Base-by-base conservation (phyloP, 1,140 invertebrate genomes). In the Scaptodrosophila lebanonensis region DNA sequence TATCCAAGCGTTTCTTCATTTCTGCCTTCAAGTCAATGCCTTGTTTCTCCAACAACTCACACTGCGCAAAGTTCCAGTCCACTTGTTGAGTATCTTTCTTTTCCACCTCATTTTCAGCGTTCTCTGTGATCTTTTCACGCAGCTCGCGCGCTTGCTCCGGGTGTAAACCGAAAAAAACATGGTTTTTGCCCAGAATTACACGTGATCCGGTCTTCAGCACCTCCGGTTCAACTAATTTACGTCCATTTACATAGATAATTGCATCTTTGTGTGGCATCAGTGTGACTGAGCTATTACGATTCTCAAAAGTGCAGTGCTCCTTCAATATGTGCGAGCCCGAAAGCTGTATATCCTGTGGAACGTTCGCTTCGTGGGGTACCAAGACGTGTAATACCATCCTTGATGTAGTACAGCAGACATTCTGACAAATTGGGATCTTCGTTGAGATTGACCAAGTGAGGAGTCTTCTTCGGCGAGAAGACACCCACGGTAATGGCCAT, bases 101-200 rank as follows among this genome's bases (percentile, higher is more conserved):
- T 63, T 88, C 91, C 17, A 60, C 69, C 64, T 89, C 86, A 69
- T 88, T 72, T 33, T 88, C 87, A 11, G 83, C 77, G 27, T 76
- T 85, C 25, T 87, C 86, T 33, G 77, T 77, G 1, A 87, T 75
- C 61, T 90, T 91, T 59, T 90, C 90, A 59, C 88, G 88, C 40
- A 90, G 84, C 62, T 92, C 91, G 40, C 90, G 88, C 2, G 89
- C 94, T 89, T 96, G 95, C 67, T 95, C 94, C 1, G 98, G 98
- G 89, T 99, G 98, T 99, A 88, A 99, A 99, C 63, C 98, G 92
- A 88, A 99, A n/a, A n/a, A 99, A 9, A 99, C 98, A 88, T 99
- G 98, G 89, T 98, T 97, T 88, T 98, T 98, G 39, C 98, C 98
- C 16, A 99, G 90, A 82, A 99, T 99, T 8, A 99, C 97, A 53